phyloP scores from a whole-genome alignment of 2,113 vertebrate genomes.

The Antechinus flavipes region DNA sequence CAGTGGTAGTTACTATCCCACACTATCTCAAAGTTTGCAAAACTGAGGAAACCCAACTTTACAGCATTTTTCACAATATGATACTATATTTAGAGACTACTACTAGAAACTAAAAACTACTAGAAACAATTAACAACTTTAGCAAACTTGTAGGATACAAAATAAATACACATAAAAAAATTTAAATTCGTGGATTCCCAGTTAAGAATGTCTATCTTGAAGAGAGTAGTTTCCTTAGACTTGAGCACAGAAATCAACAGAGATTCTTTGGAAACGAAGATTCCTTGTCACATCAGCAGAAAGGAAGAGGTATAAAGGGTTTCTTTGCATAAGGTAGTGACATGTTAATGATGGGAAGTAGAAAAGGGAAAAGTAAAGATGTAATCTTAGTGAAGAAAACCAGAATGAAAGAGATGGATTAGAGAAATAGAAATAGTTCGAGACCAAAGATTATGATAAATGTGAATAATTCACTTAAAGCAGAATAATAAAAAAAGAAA shows the following conservation, averaged over 20 bases:
- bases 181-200: not conserved
- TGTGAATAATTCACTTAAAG: not conserved
- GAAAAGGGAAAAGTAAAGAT: not conserved
- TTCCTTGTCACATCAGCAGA: not conserved
- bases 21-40: too few relatives aligned
- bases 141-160: too few relatives aligned
- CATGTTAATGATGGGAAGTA: not conserved
- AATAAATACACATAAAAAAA: too few relatives aligned
- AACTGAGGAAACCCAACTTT: too few relatives aligned
- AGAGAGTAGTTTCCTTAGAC: not conserved
- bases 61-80: too few relatives aligned
- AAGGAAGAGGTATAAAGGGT: not conserved
- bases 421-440: not conserved
- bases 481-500: not conserved
- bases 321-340: not conserved
- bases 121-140: too few relatives aligned
- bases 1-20: too few relatives aligned
- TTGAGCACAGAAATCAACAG: not conserved
- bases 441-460: not conserved
- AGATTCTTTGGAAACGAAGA: not conserved
- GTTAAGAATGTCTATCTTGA: not conserved
- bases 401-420: not conserved
- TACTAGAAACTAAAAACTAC: too few relatives aligned
- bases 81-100: too few relatives aligned
- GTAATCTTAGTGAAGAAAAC: not conserved